These are phyloP conservation scores for Gonocerus acuteangulatus DNA, from an alignment of 2,888 invertebrate genomes.

Conservation along the genomic window DNA sequence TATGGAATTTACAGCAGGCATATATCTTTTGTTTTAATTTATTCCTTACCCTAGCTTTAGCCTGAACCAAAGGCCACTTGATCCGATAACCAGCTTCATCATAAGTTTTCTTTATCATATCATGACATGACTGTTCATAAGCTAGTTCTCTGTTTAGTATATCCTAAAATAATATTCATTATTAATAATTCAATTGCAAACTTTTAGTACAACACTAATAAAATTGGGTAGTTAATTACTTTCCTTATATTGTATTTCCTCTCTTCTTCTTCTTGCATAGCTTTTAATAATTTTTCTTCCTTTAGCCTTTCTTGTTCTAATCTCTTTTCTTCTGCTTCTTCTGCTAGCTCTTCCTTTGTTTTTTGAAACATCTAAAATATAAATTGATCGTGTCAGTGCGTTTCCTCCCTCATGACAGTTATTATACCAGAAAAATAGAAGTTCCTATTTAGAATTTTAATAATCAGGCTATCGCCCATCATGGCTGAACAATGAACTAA, in stretches of 20 bases:
- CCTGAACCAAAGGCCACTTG: neutral
- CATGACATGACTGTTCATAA: neutral
- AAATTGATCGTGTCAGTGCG: no score
- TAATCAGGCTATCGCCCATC: no score
- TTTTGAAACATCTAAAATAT: no score
- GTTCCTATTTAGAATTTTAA: no score
- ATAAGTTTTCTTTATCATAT: neutral
- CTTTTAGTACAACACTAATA: no score
- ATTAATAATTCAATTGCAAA: no score
- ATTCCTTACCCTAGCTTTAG: neutral
- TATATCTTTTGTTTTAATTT: no score
- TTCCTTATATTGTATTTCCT: slow-evolving; percentile 4
- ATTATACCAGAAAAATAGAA: no score
- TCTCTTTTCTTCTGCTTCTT: neutral
- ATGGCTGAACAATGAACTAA: no score
- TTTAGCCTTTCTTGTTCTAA: neutral
- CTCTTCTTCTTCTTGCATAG: slow-evolving; percentile 2
- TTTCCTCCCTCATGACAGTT: no score
- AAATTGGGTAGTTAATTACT: neutral
- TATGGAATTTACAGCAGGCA: no score
- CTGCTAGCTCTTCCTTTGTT: slow-evolving; percentile 4
- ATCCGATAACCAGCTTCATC: neutral
- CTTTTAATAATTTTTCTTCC: slow-evolving; percentile 10
- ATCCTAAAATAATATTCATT: neutral
- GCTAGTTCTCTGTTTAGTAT: neutral